These are phyloP conservation scores for Virgularia gustaviana DNA, from an alignment of 92 coral and sea anemone genomes.

Conservation along the genomic window DNA sequence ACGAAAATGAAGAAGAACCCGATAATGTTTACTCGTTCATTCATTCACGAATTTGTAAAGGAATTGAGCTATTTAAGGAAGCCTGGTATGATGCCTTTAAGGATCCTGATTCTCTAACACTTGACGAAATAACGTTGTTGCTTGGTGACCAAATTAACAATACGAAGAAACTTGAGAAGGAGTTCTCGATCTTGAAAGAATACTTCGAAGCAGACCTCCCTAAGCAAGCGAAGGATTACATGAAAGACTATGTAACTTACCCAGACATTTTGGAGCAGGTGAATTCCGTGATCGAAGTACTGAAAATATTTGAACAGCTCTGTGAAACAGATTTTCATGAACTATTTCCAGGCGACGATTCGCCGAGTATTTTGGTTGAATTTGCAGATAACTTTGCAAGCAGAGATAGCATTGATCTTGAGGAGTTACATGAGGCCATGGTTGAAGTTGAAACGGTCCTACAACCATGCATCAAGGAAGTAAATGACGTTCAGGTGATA, in stretches of 20 bases:
- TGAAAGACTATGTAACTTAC: constrained; percentile 37
- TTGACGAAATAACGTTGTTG: not conserved
- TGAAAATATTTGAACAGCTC: constrained; percentile 30
- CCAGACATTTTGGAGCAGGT: constrained; percentile 20
- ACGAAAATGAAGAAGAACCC: not conserved
- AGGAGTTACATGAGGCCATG: not conserved
- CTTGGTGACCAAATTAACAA: not conserved
- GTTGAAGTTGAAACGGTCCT: not conserved
- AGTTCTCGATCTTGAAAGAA: constrained; percentile 16
- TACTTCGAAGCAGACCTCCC: constrained; percentile 18
- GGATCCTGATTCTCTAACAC: constrained; percentile 6
- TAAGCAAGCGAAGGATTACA: not conserved
- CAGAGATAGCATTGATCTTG: not conserved
- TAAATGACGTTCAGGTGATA: constrained; percentile 29
- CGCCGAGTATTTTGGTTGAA: not conserved
- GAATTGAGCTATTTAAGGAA: not conserved
- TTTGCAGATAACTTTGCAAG: not conserved
- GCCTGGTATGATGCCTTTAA: constrained; percentile 1
- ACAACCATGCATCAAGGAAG: constrained; percentile 9
- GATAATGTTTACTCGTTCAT: constrained; percentile 3
- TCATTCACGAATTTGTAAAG: not conserved
- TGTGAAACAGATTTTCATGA: not conserved
- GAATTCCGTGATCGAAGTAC: constrained; percentile 7
- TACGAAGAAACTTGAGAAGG: constrained; percentile 20
- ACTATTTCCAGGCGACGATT: too few relatives aligned